Conservation (phyloP, 1,140 invertebrate genomes). For the Macrotrachela quadricornifera region DNA sequence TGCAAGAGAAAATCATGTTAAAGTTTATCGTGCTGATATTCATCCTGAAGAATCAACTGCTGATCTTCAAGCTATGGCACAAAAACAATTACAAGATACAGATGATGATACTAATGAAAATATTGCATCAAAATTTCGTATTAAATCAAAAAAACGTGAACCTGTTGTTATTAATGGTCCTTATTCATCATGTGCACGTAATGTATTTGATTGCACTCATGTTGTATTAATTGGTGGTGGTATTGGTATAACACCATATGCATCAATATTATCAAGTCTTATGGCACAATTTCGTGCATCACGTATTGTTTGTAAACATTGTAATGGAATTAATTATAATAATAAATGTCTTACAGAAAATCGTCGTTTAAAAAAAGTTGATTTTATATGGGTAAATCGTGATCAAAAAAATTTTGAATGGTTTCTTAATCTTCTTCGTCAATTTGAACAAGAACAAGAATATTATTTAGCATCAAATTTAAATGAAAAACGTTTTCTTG, state of each 20-base stretch:
- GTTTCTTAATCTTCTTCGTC: constrained; percentile 76
- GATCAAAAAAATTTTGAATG: constrained; percentile 87
- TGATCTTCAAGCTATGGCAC: too few species aligned
- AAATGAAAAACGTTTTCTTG: too few species aligned
- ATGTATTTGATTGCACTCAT: constrained; percentile 78
- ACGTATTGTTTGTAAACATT: constrained; percentile 50
- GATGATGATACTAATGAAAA: too few species aligned
- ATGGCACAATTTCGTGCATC: constrained; percentile 59
- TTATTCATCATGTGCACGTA: constrained; percentile 74
- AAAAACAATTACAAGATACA: too few species aligned
- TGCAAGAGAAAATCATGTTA: too few species aligned
- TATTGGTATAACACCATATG: constrained; percentile 90
- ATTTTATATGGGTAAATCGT: constrained; percentile 94
- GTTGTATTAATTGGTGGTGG: constrained; percentile 74
- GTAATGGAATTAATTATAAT: constrained; percentile 57
- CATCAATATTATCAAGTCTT: constrained; percentile 82
- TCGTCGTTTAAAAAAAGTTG: constrained; percentile 67
- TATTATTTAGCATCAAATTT: too few species aligned
- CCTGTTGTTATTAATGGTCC: constrained; percentile 77
- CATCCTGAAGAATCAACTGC: too few species aligned
- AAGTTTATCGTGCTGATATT: too few species aligned
- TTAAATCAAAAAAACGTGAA: background rate
- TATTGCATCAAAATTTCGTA: too few species aligned
- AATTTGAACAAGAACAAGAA: constrained; percentile 69
- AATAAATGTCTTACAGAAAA: constrained; percentile 30